Evolutionary conservation across 1,140 invertebrate genomes (phyloP).

Genomic region (Brachionus manjavacas): DNA sequence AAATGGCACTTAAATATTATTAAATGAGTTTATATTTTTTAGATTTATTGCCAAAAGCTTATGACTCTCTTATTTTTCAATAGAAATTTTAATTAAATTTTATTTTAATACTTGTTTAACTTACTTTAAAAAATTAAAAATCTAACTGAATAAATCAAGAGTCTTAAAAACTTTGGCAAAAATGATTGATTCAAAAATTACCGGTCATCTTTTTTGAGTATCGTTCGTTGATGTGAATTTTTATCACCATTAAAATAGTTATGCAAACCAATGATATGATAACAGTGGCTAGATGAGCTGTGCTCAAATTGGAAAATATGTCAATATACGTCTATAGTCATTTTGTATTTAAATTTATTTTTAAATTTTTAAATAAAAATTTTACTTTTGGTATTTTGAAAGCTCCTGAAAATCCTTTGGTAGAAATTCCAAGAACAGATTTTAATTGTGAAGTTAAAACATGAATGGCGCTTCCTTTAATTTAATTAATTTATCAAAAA

Average conservation of each 20-base stretch:
- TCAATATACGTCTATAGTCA: conserved; percentile 1
- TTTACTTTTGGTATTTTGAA: conserved; percentile 57
- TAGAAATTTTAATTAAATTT: too few relatives aligned
- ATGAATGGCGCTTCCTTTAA: conserved; percentile 52
- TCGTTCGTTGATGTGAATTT: conserved; percentile 52
- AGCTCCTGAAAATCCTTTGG: conserved; percentile 49
- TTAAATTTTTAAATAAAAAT: neutral
- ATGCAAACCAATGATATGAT: conserved; percentile 51
- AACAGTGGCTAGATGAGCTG: conserved; percentile 44
- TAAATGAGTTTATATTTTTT: neutral
- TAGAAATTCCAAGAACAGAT: conserved; percentile 55
- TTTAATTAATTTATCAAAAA: neutral
- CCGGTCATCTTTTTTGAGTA: conserved; percentile 48
- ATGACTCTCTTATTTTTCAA: too few relatives aligned
- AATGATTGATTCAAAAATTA: neutral
- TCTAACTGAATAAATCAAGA: too few relatives aligned
- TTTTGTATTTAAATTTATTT: neutral
- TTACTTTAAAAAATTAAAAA: too few relatives aligned
- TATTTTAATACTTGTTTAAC: too few relatives aligned
- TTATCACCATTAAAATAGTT: conserved; percentile 52
- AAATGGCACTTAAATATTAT: conserved; percentile 46
- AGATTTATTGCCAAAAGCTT: neutral
- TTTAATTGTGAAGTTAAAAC: conserved; percentile 59
- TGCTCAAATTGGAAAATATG: neutral
- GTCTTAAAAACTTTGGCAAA: neutral